These are phyloP conservation scores for Pyrrhia umbra DNA, from an alignment of 2,888 invertebrate species.

Conservation along the genomic window DNA sequence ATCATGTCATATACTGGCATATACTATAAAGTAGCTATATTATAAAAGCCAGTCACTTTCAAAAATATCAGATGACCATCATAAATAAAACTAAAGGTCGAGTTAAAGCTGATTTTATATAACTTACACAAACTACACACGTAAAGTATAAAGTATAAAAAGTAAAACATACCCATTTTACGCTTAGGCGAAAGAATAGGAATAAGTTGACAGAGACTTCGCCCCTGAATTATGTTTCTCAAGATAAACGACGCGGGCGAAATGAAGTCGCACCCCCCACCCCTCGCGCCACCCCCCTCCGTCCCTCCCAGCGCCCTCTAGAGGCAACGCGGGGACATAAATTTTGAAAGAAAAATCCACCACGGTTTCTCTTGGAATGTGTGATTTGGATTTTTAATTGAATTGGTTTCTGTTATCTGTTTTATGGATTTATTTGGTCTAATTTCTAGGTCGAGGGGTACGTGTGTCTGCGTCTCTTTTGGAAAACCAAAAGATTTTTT, in stretches of 20 bases:
- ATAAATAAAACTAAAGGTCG: slow-evolving; percentile 51
- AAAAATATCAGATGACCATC: slow-evolving; percentile 18
- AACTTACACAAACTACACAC: slow-evolving; percentile 49
- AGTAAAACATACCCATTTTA: slow-evolving; percentile 86
- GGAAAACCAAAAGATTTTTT: neutral
- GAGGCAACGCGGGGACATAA: slow-evolving; percentile 85
- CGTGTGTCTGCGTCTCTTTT: neutral
- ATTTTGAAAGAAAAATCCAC: slow-evolving; percentile 89
- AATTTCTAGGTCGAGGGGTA: slow-evolving; percentile 36
- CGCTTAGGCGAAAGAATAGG: slow-evolving; percentile 90
- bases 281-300: slow-evolving; percentile 61
- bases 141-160: slow-evolving; percentile 69
- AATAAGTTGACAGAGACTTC: slow-evolving; percentile 91
- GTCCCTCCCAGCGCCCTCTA: slow-evolving; percentile 75
- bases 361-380: slow-evolving; percentile 86
- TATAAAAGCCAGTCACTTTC: neutral
- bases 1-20: no score
- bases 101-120: slow-evolving; percentile 42
- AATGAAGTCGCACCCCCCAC: slow-evolving; percentile 92
- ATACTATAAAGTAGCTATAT: no score
- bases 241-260: slow-evolving; percentile 93
- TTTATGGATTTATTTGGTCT: slow-evolving; percentile 54
- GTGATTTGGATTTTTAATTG: slow-evolving; percentile 90
- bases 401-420: slow-evolving; percentile 76
- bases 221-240: slow-evolving; percentile 92